Base-by-base conservation (phyloP, 2,888 invertebrate species). In the Colostygia pectinataria region DNA sequence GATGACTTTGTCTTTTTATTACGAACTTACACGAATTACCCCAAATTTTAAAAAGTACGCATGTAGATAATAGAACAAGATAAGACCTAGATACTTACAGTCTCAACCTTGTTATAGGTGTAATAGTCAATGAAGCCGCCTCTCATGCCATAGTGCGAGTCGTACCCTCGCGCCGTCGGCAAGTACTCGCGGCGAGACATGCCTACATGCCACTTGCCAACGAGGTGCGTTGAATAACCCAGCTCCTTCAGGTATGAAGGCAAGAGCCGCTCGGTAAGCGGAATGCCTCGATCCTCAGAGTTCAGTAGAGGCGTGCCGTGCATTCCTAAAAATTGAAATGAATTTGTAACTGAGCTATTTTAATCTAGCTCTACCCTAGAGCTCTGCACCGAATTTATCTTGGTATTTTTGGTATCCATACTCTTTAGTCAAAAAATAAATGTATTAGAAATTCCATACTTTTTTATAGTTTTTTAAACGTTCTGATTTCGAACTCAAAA, bases 141-240 rank as follows among this genome's bases (percentile, higher is more conserved):
- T 83, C 94, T 93, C 81, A 94, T 95, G 7, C 97, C 97, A 63
- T 94, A 94, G 74, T 95, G 95, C 4, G 93, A 91, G 67, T 96
- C 94, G 71, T 96, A 97, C 3, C 97, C 97, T 42, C 96, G 91
- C 43, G 90, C 91, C 1, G 92, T 92, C 0, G 96, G 97, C 1
- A 95, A 92, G 73, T 93, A 96, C 61, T 93, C 93, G 41, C 91
- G 89, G 43, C 91, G 90, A 55, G 93, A 94, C 88, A 94, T 96
- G 1, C 98, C 98, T 49, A 98, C 91, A 75, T 96, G 95, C 98
- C 98, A 98, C 88, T 98, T 98, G 13, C 98, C 98, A 6, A 98
- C 92, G 18, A 96, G 91, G 74, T 96, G 94, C 0, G 97, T 97
- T 4, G 88, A 80, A 80, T 98, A 98, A 0, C 96, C 96, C 48